A percentile compares a stretch with the other conserved stretches of the same genome.
phyloP scores from a whole-genome alignment of 30 jellyfish, hydroid and myxozoan genomes.

The Aurelia aurita complex sp. Pacific region DNA sequence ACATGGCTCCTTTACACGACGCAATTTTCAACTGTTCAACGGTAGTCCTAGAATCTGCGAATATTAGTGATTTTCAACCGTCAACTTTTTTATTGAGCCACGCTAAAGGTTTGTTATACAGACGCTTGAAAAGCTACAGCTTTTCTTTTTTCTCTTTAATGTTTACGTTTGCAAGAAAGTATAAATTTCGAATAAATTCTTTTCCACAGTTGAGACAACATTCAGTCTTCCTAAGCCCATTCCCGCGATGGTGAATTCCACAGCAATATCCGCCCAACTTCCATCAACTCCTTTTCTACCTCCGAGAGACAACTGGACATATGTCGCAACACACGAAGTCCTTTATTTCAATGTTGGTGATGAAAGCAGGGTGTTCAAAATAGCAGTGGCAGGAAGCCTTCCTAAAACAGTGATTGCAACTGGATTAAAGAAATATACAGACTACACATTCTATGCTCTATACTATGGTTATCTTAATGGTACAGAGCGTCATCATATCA shows the following conservation, averaged over 20 bases:
- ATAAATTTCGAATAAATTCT: background rate
- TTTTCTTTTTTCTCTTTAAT: too few species aligned
- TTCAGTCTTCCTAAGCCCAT: constrained; percentile 15
- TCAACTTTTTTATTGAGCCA: too few species aligned
- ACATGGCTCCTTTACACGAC: too few species aligned
- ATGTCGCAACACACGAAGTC: background rate
- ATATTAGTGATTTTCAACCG: too few species aligned
- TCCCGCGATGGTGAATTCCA: constrained; percentile 17
- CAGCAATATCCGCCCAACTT: constrained; percentile 41
- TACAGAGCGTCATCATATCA: background rate
- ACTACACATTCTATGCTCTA: background rate
- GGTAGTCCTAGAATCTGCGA: too few species aligned
- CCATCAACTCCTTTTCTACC: constrained; percentile 7
- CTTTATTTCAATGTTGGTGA: background rate
- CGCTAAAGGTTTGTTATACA: too few species aligned
- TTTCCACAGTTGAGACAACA: constrained; percentile 13
- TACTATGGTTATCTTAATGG: background rate
- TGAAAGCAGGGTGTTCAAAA: background rate
- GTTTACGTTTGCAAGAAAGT: too few species aligned
- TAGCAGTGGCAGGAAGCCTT: constrained; percentile 10
- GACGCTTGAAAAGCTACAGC: too few species aligned
- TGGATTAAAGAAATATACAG: constrained; percentile 2
- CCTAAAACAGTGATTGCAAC: background rate
- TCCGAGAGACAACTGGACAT: constrained; percentile 33
- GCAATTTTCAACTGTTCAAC: too few species aligned